Base-by-base conservation (phyloP, 2,888 invertebrate species). In the Eulithis prunata region DNA sequence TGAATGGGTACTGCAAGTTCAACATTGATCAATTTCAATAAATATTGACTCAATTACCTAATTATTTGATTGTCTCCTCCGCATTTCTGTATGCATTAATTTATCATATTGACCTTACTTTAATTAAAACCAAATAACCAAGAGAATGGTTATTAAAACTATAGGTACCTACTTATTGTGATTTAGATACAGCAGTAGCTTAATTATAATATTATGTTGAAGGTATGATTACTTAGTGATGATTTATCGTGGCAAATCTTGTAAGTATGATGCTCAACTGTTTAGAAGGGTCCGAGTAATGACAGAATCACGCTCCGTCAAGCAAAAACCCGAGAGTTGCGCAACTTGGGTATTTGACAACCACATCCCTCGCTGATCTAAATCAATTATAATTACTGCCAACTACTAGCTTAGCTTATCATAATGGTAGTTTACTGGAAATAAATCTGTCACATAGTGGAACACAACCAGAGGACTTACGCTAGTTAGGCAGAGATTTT, bases 371-470 rank as follows among this genome's bases (percentile, higher is more conserved):
- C 53, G 32, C 51, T 57, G 54, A n/a, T 68, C 56, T 71, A 66
- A 71, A 69, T 68, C 66, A 72, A 72, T 71, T 65, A 72, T 68
- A 64, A 69, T 70, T 64, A 70, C 66, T 62, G 63, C 52, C 68
- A 65, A 60, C 60, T 65, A 57, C 58, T 57, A 49, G 8, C 21
- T 47, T 14, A 47, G 6, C 1, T 32, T 6, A 32, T 3, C 32
- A 32, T 4, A 5, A 3, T 3, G 6, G 32, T 3, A 32, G 6
- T 32, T 32, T 6, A 32, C 32, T 32, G 32, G 32, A 32, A 4
- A 32, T 32, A 32, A 6, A 32, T 32, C 32, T 6, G 32, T 4
- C 32, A 32, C 3, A 6, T 32, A 21, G 21, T 2, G 21, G 21
- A 21, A 21, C 2, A 21, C 21, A 21, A 21, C 21, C 2, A 21